Base-by-base conservation (phyloP, 1,140 invertebrate species). In the Drosophila parvula region DNA sequence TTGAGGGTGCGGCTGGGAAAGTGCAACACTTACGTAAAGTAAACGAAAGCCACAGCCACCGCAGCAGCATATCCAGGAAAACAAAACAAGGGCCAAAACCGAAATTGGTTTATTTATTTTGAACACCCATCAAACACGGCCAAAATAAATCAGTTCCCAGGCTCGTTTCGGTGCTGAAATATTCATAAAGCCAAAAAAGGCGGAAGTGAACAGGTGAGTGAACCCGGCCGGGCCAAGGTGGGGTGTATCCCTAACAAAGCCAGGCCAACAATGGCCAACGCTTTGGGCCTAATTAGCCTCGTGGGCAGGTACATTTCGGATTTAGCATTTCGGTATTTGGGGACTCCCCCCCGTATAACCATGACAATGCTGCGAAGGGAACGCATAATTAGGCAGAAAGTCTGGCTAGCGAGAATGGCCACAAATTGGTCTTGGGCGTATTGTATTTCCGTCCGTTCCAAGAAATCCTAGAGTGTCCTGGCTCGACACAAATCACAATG, bases 201-300 rank as follows among this genome's bases (percentile, higher is more conserved):
- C 79, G 79, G 79, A 81, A 82, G 53, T 58, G 57, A 30, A 45
- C 61, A 45, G 45, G 55, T 48, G 41, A 60, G 48, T 38, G 65
- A 47, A 50, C 40, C 30, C 28, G 50, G 40, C 18, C 32, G 12
- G 3, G 22, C 22, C 22, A 22, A 3, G 22, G 22, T 1, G 22
- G 3, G 3, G 22, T 2, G 22, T 22, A 3, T 3, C 22, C 22
- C 30, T 38, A 78, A 85, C 82, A 82, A 88, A 79, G 60, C 50
- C 57, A n/a, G 67, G 47, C 67, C 38, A 85, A 59, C 77, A 89
- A 89, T 89, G 85, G 80, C 30, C 63, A 62, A 65, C 64, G 85
- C 85, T 89, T 79, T 73, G 81, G 71, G 83, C 82, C 82, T 86
- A 86, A 86, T 86, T 86, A 86, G 82, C 64, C 82, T 79, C 82